Percentiles rank a stretch among this genome's conserved stretches.
These are phyloP conservation scores for Seladonia tumulorum DNA, from an alignment of 2,888 invertebrate species.

Conservation along the genomic window DNA sequence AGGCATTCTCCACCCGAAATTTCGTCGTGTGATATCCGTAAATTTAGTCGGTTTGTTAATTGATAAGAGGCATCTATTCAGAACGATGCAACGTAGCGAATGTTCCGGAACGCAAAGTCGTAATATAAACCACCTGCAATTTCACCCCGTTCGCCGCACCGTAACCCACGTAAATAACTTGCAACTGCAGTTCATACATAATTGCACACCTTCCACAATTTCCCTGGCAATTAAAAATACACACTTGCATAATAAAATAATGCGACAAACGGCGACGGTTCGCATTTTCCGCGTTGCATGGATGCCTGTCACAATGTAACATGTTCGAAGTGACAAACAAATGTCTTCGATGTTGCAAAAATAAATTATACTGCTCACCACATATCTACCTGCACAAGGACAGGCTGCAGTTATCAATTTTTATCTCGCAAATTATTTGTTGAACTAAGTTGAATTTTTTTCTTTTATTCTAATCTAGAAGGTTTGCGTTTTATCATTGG, in stretches of 20 bases:
- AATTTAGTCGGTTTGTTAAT: constrained; percentile 16
- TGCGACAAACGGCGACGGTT: constrained; percentile 1
- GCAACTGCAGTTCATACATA: constrained; percentile 3
- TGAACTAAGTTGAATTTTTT: not conserved
- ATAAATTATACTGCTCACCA: not conserved
- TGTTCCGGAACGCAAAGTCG: constrained; percentile 16
- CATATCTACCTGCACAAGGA: not conserved
- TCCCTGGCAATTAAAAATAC: constrained; percentile 3
- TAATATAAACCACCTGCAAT: constrained; percentile 16
- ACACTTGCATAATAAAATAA: not conserved
- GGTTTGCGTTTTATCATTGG: not conserved
- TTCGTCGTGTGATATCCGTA: constrained; percentile 7
- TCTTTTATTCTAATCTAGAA: not conserved
- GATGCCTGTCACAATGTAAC: not conserved
- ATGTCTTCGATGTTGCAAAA: not conserved
- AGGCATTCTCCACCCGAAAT: not conserved
- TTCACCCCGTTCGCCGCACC: not conserved
- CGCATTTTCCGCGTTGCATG: not conserved
- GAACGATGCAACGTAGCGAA: constrained; percentile 8
- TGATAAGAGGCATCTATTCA: constrained; percentile 17
- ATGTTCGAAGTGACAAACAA: not conserved
- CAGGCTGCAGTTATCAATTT: not conserved
- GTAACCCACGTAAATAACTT: constrained; percentile 4
- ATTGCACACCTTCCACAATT: constrained; percentile 4
- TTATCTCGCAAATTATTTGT: not conserved